Conservation (phyloP, 2,113 vertebrate species). For the Plectropomus leopardus region DNA sequence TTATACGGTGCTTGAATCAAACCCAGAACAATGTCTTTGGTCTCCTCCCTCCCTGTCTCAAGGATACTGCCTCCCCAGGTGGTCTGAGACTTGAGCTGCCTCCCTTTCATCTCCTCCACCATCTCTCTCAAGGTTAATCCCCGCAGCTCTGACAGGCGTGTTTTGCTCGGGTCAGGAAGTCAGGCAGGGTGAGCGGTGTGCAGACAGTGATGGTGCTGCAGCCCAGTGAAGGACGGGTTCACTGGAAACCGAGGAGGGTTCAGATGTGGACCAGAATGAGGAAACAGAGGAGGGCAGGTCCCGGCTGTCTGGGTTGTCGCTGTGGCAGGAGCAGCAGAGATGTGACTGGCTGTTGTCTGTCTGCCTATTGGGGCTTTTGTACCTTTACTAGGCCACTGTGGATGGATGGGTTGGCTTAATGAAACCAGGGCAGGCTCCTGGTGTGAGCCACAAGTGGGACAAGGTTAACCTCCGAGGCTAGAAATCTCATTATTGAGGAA, state of each 20-base stretch:
- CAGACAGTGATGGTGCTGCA: constrained; percentile 40
- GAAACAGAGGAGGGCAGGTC: constrained; percentile 34
- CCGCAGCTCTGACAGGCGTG: constrained; percentile 35
- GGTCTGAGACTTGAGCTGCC: constrained; percentile 21
- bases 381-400: constrained; percentile 42
- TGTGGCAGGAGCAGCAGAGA: constrained; percentile 26
- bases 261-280: constrained; percentile 51
- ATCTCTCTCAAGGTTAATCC: constrained; percentile 66
- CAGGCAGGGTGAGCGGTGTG: constrained; percentile 22
- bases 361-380: constrained; percentile 31
- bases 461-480: constrained; percentile 46
- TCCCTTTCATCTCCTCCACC: constrained; percentile 25
- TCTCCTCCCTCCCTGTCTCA: not conserved
- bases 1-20: not conserved
- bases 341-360: constrained; percentile 37
- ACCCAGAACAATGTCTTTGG: not conserved
- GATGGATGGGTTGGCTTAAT: constrained; percentile 51
- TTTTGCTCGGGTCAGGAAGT: constrained; percentile 51
- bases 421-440: constrained; percentile 46
- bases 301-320: constrained; percentile 5
- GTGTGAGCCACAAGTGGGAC: constrained; percentile 62
- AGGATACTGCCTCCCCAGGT: constrained; percentile 39
- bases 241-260: constrained; percentile 19
- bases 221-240: constrained; percentile 48
- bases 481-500: constrained; percentile 11